Base-by-base conservation (phyloP, 2,888 invertebrate species). In the Hirtodrosophila duncani region DNA sequence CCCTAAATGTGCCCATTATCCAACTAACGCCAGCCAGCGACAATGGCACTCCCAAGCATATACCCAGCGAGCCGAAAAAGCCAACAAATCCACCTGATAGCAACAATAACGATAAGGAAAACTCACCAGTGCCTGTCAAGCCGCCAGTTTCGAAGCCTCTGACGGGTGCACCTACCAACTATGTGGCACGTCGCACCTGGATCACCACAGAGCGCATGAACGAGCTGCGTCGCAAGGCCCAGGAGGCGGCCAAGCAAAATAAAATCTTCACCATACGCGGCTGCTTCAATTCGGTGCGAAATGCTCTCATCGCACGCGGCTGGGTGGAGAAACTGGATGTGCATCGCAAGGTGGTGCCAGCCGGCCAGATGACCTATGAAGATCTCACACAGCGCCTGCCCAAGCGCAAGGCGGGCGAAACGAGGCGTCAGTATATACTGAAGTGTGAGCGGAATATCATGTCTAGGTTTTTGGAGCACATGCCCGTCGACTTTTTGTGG, bases 401-500 rank as follows among this genome's bases (percentile, higher is more conserved):
- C 3, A 84, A 85, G 45, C 81, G 87, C 11, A 82, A 83, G 34
- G 82, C 83, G 0, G 86, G 84, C 8, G 87, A 87, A 51, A 89
- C 69, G 77, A 87, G 85, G 79, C 88, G 85, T 71, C 90, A 90
- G 58, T 89, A 89, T 64, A 86, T 91, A 5, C 88, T 89, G 2
- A 92, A 90, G 86, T 91, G 92, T 38, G 93, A 93, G 83, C 88
- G 91, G 55, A 90, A 90, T 83, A 90, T 92, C 38, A 89, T 94
- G 81, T 93, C 92, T 2, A 89, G 94, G 68, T 92, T 95, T 85
- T 89, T 96, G 80, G 91, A 92, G 69, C 92, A 93, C 75, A 91
- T 92, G 70, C 91, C 92, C 0, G 93, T 95, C 1, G 94, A 96
- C 79, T 94, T 97, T 72, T 89, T 97, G 21, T 97, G 97, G 96